Percentiles rank a stretch among this genome's conserved stretches.
Conservation (phyloP, 2,888 invertebrate genomes). For the Drosophila setosimentum region DNA sequence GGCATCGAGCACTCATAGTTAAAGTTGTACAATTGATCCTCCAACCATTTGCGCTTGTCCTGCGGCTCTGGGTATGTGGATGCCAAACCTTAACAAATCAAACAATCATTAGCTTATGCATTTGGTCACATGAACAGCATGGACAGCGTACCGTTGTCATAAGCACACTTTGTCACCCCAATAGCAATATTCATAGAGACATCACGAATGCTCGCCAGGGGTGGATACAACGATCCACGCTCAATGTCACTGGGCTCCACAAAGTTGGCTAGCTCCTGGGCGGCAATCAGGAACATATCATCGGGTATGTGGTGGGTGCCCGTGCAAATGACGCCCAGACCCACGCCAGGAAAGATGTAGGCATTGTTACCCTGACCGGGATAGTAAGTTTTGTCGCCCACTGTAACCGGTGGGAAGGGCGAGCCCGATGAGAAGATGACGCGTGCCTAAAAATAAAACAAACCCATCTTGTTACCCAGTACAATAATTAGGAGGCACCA, state of each 20-base stretch:
- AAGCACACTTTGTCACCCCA: constrained; percentile 94
- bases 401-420: constrained; percentile 94
- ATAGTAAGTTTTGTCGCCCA: constrained; percentile 91
- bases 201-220: constrained; percentile 92
- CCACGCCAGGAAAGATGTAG: constrained; percentile 98
- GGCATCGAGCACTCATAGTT: constrained; percentile 93
- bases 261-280: constrained; percentile 93
- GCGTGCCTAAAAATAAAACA: constrained; percentile 90
- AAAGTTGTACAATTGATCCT: constrained; percentile 91
- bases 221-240: constrained; percentile 96
- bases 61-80: constrained; percentile 94
- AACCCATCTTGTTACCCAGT: not conserved
- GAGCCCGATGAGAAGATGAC: constrained; percentile 98
- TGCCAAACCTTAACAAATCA: constrained; percentile 88
- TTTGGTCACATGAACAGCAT: not conserved
- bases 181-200: constrained; percentile 96
- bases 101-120: not conserved
- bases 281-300: constrained; percentile 96
- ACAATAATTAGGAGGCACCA: accelerated
- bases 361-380: constrained; percentile 99
- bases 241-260: constrained; percentile 93
- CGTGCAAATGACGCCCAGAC: constrained; percentile 96
- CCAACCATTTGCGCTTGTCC: constrained; percentile 90
- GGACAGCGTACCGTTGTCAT: constrained; percentile 89
- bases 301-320: constrained; percentile 97